A percentile compares a stretch with the other conserved stretches of the same genome.
phyloP scores from a whole-genome alignment of 2,888 invertebrate species.

The Eupithecia insigniata region DNA sequence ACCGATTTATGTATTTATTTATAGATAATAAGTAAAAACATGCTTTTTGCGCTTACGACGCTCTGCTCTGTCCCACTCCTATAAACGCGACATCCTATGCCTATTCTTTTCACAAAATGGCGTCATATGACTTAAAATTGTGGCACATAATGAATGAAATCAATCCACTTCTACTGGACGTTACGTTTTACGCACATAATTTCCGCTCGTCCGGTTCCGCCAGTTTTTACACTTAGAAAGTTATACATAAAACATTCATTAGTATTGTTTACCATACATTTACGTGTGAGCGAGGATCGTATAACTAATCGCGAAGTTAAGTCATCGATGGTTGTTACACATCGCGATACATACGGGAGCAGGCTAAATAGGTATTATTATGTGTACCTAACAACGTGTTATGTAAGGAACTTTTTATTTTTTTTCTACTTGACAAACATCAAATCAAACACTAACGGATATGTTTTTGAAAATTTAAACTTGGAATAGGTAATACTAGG shows the following conservation, averaged over 20 bases:
- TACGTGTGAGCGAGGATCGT: conserved; percentile 36
- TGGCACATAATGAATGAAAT: too few relatives aligned
- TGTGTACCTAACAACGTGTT: not conserved
- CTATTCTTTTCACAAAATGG: too few relatives aligned
- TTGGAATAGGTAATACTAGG: not conserved
- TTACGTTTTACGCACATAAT: conserved; percentile 43
- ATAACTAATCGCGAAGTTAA: conserved; percentile 34
- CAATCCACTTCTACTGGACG: conserved; percentile 37
- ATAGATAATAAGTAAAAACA: too few relatives aligned
- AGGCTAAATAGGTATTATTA: not conserved
- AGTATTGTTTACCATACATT: conserved; percentile 50
- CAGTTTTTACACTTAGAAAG: conserved; percentile 57
- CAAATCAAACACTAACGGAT: not conserved
- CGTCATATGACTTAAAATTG: too few relatives aligned
- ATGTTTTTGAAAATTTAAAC: not conserved
- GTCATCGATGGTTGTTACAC: conserved; percentile 44
- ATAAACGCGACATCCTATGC: too few relatives aligned
- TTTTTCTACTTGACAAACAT: not conserved
- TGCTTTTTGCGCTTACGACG: too few relatives aligned
- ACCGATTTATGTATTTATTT: too few relatives aligned
- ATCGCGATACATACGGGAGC: conserved; percentile 31
- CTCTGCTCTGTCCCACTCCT: too few relatives aligned
- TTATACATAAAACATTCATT: conserved; percentile 47
- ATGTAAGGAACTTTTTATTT: not conserved
- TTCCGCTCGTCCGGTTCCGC: conserved; percentile 55